These are phyloP conservation scores for Drosophila meridionalis DNA, from an alignment of 2,888 invertebrate species.

Conservation along the genomic window DNA sequence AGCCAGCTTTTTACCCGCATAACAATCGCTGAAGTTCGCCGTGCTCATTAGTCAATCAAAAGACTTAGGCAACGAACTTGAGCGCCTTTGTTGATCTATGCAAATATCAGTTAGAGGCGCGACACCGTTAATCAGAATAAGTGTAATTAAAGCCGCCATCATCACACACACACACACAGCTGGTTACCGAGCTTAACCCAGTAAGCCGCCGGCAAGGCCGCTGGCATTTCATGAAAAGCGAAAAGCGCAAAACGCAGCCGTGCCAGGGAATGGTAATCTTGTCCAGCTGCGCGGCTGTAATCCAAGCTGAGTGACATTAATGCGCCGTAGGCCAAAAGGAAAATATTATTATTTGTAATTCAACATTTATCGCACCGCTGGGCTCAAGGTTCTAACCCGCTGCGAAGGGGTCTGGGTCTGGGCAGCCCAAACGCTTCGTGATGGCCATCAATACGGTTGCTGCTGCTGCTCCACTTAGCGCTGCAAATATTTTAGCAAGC, in stretches of 20 bases:
- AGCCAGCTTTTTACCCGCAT: background rate
- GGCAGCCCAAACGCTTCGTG: conserved; percentile 11
- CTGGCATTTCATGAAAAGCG: conserved; percentile 62
- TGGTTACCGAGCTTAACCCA: conserved; percentile 35
- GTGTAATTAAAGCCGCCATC: conserved; percentile 59
- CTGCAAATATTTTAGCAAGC: conserved; percentile 60
- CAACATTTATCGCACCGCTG: conserved; percentile 39
- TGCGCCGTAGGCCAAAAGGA: conserved; percentile 49
- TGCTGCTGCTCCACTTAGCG: conserved; percentile 62
- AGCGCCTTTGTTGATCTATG: conserved; percentile 54
- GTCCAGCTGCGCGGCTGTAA: conserved; percentile 45
- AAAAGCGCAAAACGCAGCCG: conserved; percentile 40
- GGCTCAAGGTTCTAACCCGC: conserved; percentile 60
- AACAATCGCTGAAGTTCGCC: conserved; percentile 17
- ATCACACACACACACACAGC: conserved; percentile 25
- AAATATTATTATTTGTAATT: conserved; percentile 68
- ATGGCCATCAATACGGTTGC: conserved; percentile 17
- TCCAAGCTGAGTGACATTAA: conserved; percentile 58
- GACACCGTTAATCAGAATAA: conserved; percentile 72
- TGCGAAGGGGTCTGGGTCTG: conserved; percentile 34
- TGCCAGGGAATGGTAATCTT: conserved; percentile 47
- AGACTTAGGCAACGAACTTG: conserved; percentile 67
- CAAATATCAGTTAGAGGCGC: conserved; percentile 57
- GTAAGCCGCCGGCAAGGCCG: conserved; percentile 70
- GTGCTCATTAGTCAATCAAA: conserved; percentile 59